phyloP scores from a whole-genome alignment of 2,888 invertebrate genomes.

The Drosophila prostipennis region DNA sequence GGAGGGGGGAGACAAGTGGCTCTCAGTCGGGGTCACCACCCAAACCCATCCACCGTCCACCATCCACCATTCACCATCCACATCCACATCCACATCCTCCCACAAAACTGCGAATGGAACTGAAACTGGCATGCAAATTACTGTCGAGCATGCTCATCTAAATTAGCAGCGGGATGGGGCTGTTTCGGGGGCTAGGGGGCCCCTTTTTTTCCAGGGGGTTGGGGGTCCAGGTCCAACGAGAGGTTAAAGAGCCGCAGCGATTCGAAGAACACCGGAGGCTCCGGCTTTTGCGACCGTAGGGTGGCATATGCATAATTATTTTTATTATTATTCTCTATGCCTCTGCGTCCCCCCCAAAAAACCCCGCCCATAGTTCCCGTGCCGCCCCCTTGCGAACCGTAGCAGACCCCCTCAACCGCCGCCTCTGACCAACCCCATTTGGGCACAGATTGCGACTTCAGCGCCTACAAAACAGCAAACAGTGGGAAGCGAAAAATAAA shows the following conservation, averaged over 20 bases:
- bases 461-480: conserved; percentile 35
- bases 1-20: conserved; percentile 42
- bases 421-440: conserved; percentile 11
- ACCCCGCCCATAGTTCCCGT: background rate
- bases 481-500: conserved; percentile 1
- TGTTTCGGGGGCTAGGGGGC: background rate
- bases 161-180: conserved; percentile 55
- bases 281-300: conserved; percentile 26
- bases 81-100: conserved; percentile 6
- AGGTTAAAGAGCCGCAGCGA: conserved; percentile 14
- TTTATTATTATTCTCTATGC: conserved; percentile 76
- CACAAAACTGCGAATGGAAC: conserved; percentile 49
- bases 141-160: conserved; percentile 78
- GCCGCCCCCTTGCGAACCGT: no score
- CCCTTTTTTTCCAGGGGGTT: background rate
- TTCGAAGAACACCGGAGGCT: conserved; percentile 28
- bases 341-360: no score
- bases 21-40: conserved; percentile 42
- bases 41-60: background rate
- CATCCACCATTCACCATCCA: background rate
- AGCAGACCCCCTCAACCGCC: background rate
- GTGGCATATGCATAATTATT: conserved; percentile 79
- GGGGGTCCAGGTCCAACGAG: conserved; percentile 2
- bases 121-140: conserved; percentile 77
- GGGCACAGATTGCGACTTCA: conserved; percentile 57